Conservation (phyloP, 2,113 vertebrate species). For the Neogobius melanostomus region DNA sequence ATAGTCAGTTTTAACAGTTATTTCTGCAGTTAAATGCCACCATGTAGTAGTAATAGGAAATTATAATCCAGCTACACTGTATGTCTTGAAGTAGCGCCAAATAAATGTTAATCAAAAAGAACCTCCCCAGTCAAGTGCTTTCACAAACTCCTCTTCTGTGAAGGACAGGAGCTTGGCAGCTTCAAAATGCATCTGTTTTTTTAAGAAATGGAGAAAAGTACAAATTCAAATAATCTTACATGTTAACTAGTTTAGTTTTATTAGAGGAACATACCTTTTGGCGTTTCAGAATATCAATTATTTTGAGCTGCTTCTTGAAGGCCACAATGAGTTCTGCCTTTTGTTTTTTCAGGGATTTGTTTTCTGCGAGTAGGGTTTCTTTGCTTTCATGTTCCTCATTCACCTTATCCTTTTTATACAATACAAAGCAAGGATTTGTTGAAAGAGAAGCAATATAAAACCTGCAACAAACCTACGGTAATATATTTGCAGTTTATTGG, state of each 20-base stretch:
- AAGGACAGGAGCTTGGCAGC: constrained; percentile 94
- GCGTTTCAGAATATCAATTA: constrained; percentile 94
- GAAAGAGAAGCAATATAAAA: neutral
- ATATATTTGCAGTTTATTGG: neutral
- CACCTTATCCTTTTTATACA: constrained; percentile 77
- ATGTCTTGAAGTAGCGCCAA: neutral
- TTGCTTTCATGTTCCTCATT: constrained; percentile 85
- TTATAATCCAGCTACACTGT: neutral
- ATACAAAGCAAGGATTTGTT: constrained; percentile 9
- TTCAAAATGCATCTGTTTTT: constrained; percentile 91
- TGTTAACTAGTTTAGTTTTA: neutral
- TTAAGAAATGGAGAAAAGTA: neutral
- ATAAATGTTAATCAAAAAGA: constrained; percentile 16
- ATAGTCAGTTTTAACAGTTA: neutral
- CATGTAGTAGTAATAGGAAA: neutral
- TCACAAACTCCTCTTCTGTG: constrained; percentile 95
- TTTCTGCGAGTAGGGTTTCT: constrained; percentile 86
- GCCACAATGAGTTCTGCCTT: constrained; percentile 88
- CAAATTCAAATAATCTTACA: neutral
- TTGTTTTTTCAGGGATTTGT: constrained; percentile 92
- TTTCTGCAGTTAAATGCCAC: neutral
- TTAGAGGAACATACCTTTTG: constrained; percentile 82
- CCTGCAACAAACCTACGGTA: neutral
- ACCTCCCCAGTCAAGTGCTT: constrained; percentile 89
- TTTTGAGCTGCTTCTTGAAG: constrained; percentile 93